Base-by-base conservation (phyloP, 2,113 vertebrate genomes). In the Origma solitaria region DNA sequence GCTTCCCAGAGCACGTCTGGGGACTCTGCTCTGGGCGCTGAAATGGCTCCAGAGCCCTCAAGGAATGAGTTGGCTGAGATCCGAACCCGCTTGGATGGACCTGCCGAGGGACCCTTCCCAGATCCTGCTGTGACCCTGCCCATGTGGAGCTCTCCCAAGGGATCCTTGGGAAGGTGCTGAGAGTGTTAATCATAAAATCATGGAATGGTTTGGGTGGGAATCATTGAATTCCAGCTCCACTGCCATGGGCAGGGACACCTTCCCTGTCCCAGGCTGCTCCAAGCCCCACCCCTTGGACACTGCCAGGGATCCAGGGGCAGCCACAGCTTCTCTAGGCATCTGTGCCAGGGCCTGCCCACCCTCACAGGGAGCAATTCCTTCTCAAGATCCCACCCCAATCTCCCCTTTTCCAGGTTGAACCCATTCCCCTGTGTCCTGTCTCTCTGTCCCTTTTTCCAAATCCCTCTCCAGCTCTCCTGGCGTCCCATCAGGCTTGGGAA, bases 71-170 rank as follows among this genome's bases (percentile, higher is more conserved):
- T 49, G 68, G n/a, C 4, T 21, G 14, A 40, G 40, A 15, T 17
- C 69, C 17, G 33, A 60, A 19, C 4, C 11, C 0, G 6, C 14
- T 8, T 8, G 35, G 35, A 22, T 50, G 60, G 45, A 82, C 20
- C 6, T n/a, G 16, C 4, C 13, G 28, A n/a, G 3, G 37, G 3
- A 53, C 18, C 37, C 7, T 54, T 13, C 57, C 51, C 38, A 24
- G 35, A 28, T 10, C 35, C 64, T 37, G 50, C 56, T 15, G 3
- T 22, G 78, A 50, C 25, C 42, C 23, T n/a, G 40, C 35, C 20
- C 4, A 2, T 0, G 1, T 2, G n/a, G 35, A 81, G 31, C 21
- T n/a, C 22, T 42, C 58, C 31, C 5, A 13, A 57, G 44, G 25
- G n/a, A 15, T 84, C 35, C 25, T 24, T 50, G 50, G 83, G 50